Evolutionary conservation across 2,888 invertebrate species (phyloP).

Genomic region (Thymelicus acteon): DNA sequence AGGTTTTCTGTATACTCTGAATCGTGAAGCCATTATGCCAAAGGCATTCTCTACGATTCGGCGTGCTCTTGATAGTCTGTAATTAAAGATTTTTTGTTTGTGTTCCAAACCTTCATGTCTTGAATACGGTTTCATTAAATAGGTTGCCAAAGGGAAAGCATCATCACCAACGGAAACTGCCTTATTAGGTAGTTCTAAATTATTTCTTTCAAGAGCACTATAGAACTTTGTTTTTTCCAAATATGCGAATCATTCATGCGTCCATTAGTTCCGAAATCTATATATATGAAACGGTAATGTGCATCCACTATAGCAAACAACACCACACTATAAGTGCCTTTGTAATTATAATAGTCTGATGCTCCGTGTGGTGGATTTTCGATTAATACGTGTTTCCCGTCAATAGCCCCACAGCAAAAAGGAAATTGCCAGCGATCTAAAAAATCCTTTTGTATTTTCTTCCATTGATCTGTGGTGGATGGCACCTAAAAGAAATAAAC

Average conservation of each 20-base stretch:
- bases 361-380: slow-evolving; percentile 46
- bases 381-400: slow-evolving; percentile 54
- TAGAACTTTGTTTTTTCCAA: slow-evolving; percentile 44
- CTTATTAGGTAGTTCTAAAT: slow-evolving; percentile 43
- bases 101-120: slow-evolving; percentile 42
- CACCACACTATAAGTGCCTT: slow-evolving; percentile 46
- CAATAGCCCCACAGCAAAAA: slow-evolving; percentile 50
- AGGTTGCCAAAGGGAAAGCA: slow-evolving; percentile 41
- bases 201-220: slow-evolving; percentile 45
- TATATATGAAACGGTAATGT: slow-evolving; percentile 43
- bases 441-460: slow-evolving; percentile 49
- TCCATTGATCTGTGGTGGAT: slow-evolving; percentile 49
- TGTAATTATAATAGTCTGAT: slow-evolving; percentile 51
- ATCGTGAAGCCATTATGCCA: slow-evolving; percentile 45
- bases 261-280: slow-evolving; percentile 46
- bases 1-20: slow-evolving; percentile 46
- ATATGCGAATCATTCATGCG: slow-evolving; percentile 43
- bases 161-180: slow-evolving; percentile 45
- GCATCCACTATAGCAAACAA: slow-evolving; percentile 47
- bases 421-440: slow-evolving; percentile 52
- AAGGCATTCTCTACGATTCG: slow-evolving; percentile 45
- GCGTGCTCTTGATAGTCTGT: slow-evolving; percentile 44
- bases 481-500: slow-evolving; percentile 49
- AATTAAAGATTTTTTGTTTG: slow-evolving; percentile 44
- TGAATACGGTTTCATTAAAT: slow-evolving; percentile 45